Evolutionary conservation across 2,888 invertebrate species (phyloP), one percentile per base, ranked within the genome.

Genomic region (Linnaemya vulpina): DNA sequence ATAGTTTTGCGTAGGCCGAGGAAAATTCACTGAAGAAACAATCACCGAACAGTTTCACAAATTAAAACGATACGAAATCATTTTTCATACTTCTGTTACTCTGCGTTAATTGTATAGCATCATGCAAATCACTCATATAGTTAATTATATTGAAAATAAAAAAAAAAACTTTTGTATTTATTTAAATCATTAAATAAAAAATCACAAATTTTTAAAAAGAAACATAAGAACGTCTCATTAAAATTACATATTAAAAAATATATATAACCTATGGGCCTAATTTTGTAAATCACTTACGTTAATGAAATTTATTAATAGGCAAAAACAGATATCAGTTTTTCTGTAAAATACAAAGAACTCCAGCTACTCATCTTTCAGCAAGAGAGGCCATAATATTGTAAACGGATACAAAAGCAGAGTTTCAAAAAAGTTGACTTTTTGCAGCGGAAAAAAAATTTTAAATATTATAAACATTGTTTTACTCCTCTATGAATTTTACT

Each of bases 131-230:
- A 55, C 25, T 25, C 38, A 38, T 49, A 22, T 49, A 38, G 49
- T 35, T 62, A 49, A 49, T 38, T 74, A 49, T 22, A 73, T 35
- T 25, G n/a, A 38, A 68, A 43, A 68, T 7, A 65, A 51, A 30
- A 38, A 68, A 30, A 68, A 3, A 65, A 51, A n/a, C n/a, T 55
- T 55, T 55, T 55, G 22, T 13, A 51, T 55, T 55, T 55, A 15
- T 53, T 55, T 22, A 5, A 25, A 55, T 25, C 53, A 15, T 25
- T 10, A 25, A 15, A 62, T 20, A 43, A 55, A 60, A 58, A 70
- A 25, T 3, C 22, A 22, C 40, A 38, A n/a, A 53, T 46, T 17
- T n/a, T n/a, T 30, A 55, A 55, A 55, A 3, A 15, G 15, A 30
- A 55, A 30, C 7, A 25, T 1, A 25, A 30, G 8, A 53, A 22